Evolutionary conservation across 2,113 vertebrate species (phyloP).

Genomic region (Pseudolaguvia tuberculata): DNA sequence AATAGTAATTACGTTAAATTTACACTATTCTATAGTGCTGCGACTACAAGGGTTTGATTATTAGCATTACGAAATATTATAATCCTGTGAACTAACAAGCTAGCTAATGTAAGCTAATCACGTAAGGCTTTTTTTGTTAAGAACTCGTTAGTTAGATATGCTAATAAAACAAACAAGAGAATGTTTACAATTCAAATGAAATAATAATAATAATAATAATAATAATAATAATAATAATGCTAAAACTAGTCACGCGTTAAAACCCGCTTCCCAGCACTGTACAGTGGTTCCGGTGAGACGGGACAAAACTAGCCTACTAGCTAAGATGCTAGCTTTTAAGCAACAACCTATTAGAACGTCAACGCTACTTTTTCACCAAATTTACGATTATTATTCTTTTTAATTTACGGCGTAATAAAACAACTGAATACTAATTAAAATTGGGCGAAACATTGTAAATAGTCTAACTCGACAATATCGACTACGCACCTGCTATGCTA

Average conservation of each 20-base stretch:
- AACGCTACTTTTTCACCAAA: neutral
- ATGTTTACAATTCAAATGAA: too few relatives aligned
- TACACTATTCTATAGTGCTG: too few relatives aligned
- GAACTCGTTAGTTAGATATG: neutral
- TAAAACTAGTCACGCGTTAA: neutral
- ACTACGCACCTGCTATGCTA: constrained; percentile 37
- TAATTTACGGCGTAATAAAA: neutral
- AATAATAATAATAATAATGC: too few relatives aligned
- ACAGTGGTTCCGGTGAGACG: neutral
- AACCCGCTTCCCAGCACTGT: constrained; percentile 15
- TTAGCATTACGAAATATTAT: neutral
- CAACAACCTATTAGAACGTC: constrained; percentile 11
- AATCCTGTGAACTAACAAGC: neutral
- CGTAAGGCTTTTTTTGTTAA: neutral
- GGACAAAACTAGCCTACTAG: constrained; percentile 5
- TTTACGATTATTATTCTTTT: rapidly evolving
- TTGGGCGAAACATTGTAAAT: neutral
- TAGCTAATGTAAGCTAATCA: neutral
- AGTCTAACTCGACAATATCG: constrained; percentile 1
- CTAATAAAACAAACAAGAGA: neutral
- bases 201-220: too few relatives aligned
- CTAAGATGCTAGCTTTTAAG: constrained; percentile 5
- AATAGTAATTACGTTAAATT: neutral
- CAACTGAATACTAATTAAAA: neutral
- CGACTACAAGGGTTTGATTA: neutral